These are phyloP conservation scores for Trachythela sp. DNA, from an alignment of 64 coral and sea anemone genomes.

Conservation along the genomic window DNA sequence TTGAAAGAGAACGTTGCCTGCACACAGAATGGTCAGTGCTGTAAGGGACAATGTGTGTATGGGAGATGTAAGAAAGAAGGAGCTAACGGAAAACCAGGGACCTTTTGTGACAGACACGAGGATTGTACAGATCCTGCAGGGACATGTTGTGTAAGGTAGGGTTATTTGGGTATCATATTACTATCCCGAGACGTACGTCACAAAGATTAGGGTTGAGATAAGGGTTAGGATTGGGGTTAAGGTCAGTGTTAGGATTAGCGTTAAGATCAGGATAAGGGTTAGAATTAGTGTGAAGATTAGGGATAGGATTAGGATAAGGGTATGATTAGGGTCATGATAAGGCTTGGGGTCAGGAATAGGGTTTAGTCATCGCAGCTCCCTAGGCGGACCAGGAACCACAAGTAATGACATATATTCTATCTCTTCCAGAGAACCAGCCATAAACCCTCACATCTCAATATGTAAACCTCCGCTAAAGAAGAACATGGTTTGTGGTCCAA, in stretches of 20 bases:
- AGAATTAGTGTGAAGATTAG: too few relatives aligned
- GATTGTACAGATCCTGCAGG: conserved; percentile 95
- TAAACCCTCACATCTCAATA: conserved; percentile 93
- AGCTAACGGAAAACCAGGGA: conserved; percentile 65
- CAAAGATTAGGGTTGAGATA: too few relatives aligned
- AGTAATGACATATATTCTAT: too few relatives aligned
- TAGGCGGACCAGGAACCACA: too few relatives aligned
- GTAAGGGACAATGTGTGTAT: conserved; percentile 85
- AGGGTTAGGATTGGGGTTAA: too few relatives aligned
- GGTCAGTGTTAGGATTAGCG: not conserved
- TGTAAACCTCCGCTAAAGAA: conserved; percentile 95
- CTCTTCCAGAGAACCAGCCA: conserved; percentile 70
- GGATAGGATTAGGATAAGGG: not conserved
- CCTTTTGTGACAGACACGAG: conserved; percentile 98
- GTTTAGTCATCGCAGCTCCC: too few relatives aligned
- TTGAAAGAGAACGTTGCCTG: conserved; percentile 98
- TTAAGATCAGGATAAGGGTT: too few relatives aligned
- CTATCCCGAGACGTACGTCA: not conserved
- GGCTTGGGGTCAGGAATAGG: too few relatives aligned
- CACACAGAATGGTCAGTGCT: conserved; percentile 97
- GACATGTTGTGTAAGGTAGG: conserved; percentile 85
- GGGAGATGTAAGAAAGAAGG: conserved; percentile 99
- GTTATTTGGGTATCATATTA: not conserved
- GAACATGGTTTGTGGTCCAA: conserved; percentile 96
- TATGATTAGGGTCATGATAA: not conserved